Conservation (phyloP, 1,140 invertebrate genomes). For the Heterodera carotae region DNA sequence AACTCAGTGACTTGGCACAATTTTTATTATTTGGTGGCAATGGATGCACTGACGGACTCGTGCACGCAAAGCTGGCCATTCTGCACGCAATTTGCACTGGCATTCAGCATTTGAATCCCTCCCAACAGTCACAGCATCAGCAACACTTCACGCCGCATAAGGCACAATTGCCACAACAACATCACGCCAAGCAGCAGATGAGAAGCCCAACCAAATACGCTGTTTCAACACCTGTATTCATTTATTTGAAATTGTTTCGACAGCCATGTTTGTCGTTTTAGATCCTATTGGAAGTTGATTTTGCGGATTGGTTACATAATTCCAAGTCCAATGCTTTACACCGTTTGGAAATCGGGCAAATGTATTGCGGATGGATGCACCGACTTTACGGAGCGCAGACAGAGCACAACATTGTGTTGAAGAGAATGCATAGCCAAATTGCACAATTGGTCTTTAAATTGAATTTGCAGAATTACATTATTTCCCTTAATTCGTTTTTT, state of each 20-base stretch:
- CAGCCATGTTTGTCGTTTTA: neutral
- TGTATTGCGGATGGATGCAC: slow-evolving; percentile 28
- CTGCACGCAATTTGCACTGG: slow-evolving; percentile 27
- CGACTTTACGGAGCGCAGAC: slow-evolving; percentile 20
- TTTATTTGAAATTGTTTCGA: neutral
- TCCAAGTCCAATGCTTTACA: slow-evolving; percentile 12
- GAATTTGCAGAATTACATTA: slow-evolving; percentile 3
- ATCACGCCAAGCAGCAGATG: slow-evolving; percentile 9
- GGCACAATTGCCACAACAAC: slow-evolving; percentile 25
- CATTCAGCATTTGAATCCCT: slow-evolving; percentile 23
- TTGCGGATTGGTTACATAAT: slow-evolving; percentile 20
- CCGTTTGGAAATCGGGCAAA: slow-evolving; percentile 11
- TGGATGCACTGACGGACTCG: slow-evolving; percentile 24
- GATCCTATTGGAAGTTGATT: slow-evolving; percentile 30
- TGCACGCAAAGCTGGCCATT: slow-evolving; percentile 13
- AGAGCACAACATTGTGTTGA: slow-evolving; percentile 25
- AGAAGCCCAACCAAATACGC: slow-evolving; percentile 21
- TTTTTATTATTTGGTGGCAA: slow-evolving; percentile 10
- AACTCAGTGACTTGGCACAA: slow-evolving; percentile 23
- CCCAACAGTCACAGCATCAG: neutral
- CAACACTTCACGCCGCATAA: neutral
- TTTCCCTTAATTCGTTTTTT: neutral
- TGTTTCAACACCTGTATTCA: slow-evolving; percentile 5
- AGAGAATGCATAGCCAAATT: slow-evolving; percentile 36
- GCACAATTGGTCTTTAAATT: slow-evolving; percentile 7